Base-by-base conservation (phyloP, 2,113 vertebrate genomes). In the Malaclemys terrapin region DNA sequence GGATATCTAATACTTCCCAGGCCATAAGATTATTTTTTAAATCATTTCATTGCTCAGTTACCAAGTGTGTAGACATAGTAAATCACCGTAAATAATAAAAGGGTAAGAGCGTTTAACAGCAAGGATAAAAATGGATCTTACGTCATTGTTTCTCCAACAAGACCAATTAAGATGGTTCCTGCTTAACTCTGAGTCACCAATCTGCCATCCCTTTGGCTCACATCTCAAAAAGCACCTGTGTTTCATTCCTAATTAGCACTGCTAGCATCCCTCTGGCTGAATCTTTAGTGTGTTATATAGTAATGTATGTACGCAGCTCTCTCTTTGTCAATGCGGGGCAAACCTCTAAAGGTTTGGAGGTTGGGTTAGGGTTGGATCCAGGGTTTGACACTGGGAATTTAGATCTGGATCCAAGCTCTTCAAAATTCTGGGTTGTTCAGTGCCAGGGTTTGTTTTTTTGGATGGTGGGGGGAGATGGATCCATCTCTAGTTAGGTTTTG, bases 21-120 rank as follows among this genome's bases (percentile, higher is more conserved):
- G 72, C 87, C 83, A 50, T 59, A 52, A 62, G 95, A 96, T 87
- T 97, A 90, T 97, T 96, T 95, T 27, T 38, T 1, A 38, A 38
- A 72, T 72, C 35, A 72, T 72, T 72, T 72, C n/a, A 35, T 38
- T 38, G 42, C 25, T 78, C 75, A 27, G 45, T 78, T 78, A 47
- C 42, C 38, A 75, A 11, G 69, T 1, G 20, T 88, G 85, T 92
- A 93, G 91, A 96, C 91, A 92, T 92, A 95, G 95, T 92, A 89
- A 87, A 80, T 56, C 78, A 78, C 76, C 79, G 31, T 56, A 87
- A 78, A 91, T 82, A 93, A 97, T 78, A 95, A 78, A 54, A 76
- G 12, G 85, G 10, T 14, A 27, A 45, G 31, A 38, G 54, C 88
- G 92, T 92, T n/a, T 83, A 91, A 80, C 62, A 42, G 52, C 75